Conservation (phyloP, 2,888 invertebrate genomes). For the Apodemia mormo region DNA sequence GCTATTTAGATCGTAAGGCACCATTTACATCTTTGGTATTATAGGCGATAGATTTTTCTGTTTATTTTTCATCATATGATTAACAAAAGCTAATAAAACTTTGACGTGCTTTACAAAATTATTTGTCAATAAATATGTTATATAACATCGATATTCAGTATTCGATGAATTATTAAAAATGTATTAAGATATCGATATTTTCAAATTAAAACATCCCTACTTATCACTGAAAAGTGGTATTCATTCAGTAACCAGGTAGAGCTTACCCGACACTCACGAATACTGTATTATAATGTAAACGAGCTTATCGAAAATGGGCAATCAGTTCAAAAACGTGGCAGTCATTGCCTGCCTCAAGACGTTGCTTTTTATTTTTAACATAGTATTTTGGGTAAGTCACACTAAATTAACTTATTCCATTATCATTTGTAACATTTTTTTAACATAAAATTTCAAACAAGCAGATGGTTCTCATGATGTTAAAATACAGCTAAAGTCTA, state of each 20-base stretch:
- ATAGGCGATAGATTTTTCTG: too few species aligned
- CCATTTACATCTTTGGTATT: too few species aligned
- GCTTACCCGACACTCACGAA: not conserved
- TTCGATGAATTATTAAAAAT: not conserved
- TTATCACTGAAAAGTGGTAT: not conserved
- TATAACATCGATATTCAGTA: not conserved
- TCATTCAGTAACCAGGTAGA: conserved; percentile 20
- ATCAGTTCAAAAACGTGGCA: conserved; percentile 86
- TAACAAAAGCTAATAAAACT: too few species aligned
- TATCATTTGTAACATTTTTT: too few species aligned
- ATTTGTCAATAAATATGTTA: too few species aligned
- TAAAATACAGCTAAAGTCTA: too few species aligned
- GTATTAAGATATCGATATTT: not conserved
- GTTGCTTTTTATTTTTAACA: conserved; percentile 89
- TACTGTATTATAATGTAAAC: conserved; percentile 27
- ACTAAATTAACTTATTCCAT: too few species aligned
- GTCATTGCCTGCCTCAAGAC: conserved; percentile 90
- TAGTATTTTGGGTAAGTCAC: conserved; percentile 89
- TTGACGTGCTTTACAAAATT: too few species aligned
- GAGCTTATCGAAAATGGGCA: conserved; percentile 79
- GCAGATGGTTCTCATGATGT: too few species aligned
- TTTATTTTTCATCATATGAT: too few species aligned
- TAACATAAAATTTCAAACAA: too few species aligned
- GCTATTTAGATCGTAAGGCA: too few species aligned
- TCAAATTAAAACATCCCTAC: not conserved